phyloP scores from a whole-genome alignment of 2,113 vertebrate species.

The Cyprinodon brontotheroides region DNA sequence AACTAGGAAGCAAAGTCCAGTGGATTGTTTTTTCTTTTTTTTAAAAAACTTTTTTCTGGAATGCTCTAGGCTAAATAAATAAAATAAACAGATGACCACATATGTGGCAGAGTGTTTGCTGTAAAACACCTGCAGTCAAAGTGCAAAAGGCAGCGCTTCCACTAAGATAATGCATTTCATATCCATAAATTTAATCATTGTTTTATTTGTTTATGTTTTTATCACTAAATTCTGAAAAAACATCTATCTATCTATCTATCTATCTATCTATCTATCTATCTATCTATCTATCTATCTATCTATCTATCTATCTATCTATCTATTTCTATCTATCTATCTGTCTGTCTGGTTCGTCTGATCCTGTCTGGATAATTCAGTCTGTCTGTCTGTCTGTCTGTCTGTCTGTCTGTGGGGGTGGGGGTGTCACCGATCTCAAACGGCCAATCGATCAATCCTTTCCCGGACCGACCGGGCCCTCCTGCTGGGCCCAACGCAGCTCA shows the following conservation, averaged over 20 bases:
- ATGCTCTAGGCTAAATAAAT: neutral
- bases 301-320: conserved; percentile 22
- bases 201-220: neutral
- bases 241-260: conserved; percentile 16
- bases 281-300: conserved; percentile 30
- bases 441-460: conserved; percentile 89
- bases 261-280: conserved; percentile 28
- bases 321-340: neutral
- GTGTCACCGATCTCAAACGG: conserved; percentile 90
- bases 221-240: neutral
- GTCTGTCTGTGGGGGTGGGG: neutral
- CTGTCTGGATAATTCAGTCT: too few relatives aligned
- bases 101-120: too few relatives aligned
- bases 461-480: conserved; percentile 85
- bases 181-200: neutral
- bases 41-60: too few relatives aligned
- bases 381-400: neutral
- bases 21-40: too few relatives aligned
- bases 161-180: too few relatives aligned
- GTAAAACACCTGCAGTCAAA: too few relatives aligned
- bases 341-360: too few relatives aligned
- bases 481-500: conserved; percentile 93
- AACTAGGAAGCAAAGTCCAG: too few relatives aligned
- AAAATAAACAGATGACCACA: neutral
- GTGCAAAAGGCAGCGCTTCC: too few relatives aligned